Percentiles rank a stretch among this genome's conserved stretches.
These are phyloP conservation scores for Microplitis manilae DNA, from an alignment of 2,888 invertebrate genomes.

Conservation along the genomic window DNA sequence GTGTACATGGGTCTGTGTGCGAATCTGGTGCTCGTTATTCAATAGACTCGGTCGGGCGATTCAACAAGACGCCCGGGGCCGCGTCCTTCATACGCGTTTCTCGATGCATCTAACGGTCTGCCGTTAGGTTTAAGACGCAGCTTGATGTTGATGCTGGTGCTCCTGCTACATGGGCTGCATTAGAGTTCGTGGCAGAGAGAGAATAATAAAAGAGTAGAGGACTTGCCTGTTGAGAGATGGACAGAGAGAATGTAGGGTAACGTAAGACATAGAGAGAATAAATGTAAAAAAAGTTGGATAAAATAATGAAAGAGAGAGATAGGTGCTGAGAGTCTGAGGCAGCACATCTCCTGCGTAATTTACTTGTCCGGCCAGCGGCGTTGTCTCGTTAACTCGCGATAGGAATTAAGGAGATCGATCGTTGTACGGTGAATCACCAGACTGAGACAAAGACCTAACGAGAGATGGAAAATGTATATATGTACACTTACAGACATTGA, in stretches of 20 bases:
- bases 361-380: constrained; percentile 67
- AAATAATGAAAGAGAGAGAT: constrained; percentile 32
- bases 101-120: constrained; percentile 59
- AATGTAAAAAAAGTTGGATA: constrained; percentile 15
- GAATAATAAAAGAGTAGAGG: constrained; percentile 20
- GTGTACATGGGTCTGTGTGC: background rate
- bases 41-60: constrained; percentile 29
- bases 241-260: background rate
- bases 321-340: constrained; percentile 21
- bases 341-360: constrained; percentile 61
- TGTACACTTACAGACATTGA: background rate
- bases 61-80: constrained; percentile 26
- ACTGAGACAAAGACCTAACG: constrained; percentile 38
- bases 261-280: constrained; percentile 22
- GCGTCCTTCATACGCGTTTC: constrained; percentile 39
- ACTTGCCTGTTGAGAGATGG: background rate
- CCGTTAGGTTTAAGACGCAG: constrained; percentile 59
- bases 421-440: constrained; percentile 51
- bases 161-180: constrained; percentile 15
- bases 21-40: constrained; percentile 28
- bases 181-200: constrained; percentile 21
- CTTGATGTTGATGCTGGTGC: background rate
- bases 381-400: constrained; percentile 68
- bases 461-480: background rate
- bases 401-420: constrained; percentile 66